Evolutionary conservation across 2,888 invertebrate genomes (phyloP).

Genomic region (Drosophila basisetae): DNA sequence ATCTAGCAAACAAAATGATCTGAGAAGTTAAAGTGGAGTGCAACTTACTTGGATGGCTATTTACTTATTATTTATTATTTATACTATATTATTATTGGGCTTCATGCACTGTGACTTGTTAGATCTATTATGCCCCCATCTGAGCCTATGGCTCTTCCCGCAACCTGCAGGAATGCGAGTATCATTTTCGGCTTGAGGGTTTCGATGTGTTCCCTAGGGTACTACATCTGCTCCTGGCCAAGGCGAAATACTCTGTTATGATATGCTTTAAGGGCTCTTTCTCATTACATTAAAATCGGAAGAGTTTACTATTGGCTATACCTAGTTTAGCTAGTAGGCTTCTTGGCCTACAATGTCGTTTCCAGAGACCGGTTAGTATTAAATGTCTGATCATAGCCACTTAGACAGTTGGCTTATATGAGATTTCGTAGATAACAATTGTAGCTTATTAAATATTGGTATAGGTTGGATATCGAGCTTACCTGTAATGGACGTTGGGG

Average conservation of each 20-base stretch:
- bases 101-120: not conserved
- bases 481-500: constrained; percentile 95
- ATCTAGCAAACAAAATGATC: not conserved
- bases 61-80: not conserved
- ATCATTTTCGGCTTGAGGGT: not conserved
- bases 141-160: not conserved
- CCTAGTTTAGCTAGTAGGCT: not conserved
- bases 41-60: not conserved
- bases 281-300: not conserved
- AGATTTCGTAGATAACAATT: not conserved
- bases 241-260: no score
- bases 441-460: not conserved
- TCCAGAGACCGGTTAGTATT: not conserved
- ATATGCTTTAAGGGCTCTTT: not conserved
- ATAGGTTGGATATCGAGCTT: constrained; percentile 64
- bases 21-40: not conserved
- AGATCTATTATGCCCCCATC: no score
- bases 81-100: not conserved
- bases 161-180: not conserved
- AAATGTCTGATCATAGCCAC: not conserved
- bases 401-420: not conserved
- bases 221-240: not conserved
- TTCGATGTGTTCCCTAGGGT: not conserved
- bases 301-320: not conserved
- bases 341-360: not conserved